Evolutionary conservation across 2,888 invertebrate genomes (phyloP).

Genomic region (Esperia sulphurella): DNA sequence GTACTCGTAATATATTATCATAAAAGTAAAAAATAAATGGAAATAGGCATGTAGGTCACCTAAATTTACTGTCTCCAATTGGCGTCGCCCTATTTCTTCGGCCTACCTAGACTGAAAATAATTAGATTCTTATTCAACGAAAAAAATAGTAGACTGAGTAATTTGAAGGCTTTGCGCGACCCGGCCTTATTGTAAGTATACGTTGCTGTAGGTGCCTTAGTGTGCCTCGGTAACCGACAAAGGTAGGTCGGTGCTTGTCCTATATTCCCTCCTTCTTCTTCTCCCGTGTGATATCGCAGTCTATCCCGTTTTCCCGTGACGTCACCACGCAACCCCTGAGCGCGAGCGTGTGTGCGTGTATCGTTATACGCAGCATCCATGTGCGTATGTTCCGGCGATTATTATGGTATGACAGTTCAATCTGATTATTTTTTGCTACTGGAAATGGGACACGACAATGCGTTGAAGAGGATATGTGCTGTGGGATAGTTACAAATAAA

Average conservation of each 20-base stretch:
- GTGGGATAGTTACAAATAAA: neutral
- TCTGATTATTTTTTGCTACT: slow-evolving; percentile 18
- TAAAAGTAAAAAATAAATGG: too few species aligned
- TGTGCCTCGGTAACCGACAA: slow-evolving; percentile 55
- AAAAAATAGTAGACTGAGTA: slow-evolving; percentile 17
- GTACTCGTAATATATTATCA: too few species aligned
- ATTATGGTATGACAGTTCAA: slow-evolving; percentile 29
- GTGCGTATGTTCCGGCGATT: slow-evolving; percentile 33
- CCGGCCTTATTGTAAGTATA: slow-evolving; percentile 53
- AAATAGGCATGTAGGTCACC: too few species aligned
- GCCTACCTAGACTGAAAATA: neutral
- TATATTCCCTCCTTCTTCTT: slow-evolving; percentile 61
- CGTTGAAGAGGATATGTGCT: neutral
- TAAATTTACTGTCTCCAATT: neutral
- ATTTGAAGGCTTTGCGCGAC: slow-evolving; percentile 29
- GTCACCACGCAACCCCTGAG: slow-evolving; percentile 62
- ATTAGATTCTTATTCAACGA: slow-evolving; percentile 3
- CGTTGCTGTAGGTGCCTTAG: slow-evolving; percentile 46
- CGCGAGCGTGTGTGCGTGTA: slow-evolving; percentile 44
- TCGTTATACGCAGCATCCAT: slow-evolving; percentile 41
- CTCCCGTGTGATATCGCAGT: slow-evolving; percentile 20
- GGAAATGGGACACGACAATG: slow-evolving; percentile 2
- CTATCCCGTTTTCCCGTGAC: slow-evolving; percentile 58
- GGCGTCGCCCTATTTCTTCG: neutral
- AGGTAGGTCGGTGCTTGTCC: slow-evolving; percentile 77